A percentile compares a stretch with the other conserved stretches of the same genome.
Conservation (phyloP, 2,888 invertebrate genomes). For the Deilephila elpenor region DNA sequence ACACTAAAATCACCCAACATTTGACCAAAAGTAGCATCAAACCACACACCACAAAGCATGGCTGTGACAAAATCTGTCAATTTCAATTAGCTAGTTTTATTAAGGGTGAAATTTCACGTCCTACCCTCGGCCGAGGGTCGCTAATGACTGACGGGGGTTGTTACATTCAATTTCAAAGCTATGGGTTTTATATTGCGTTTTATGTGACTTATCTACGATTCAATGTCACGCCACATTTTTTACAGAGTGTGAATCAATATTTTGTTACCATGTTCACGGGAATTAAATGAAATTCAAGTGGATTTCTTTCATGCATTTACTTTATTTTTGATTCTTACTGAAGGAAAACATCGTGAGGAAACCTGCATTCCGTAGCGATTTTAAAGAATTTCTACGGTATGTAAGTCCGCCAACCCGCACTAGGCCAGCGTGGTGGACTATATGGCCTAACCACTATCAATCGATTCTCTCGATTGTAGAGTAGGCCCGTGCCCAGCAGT, state of each 20-base stretch:
- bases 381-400: too few relatives aligned
- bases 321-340: too few relatives aligned
- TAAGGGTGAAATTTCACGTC: slow-evolving; percentile 34
- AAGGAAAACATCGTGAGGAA: too few relatives aligned
- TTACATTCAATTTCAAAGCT: slow-evolving; percentile 24
- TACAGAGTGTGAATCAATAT: not conserved
- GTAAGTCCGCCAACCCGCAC: too few relatives aligned
- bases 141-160: slow-evolving; percentile 27
- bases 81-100: slow-evolving; percentile 43
- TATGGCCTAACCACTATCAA: too few relatives aligned
- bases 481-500: too few relatives aligned
- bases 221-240: not conserved
- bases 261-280: too few relatives aligned
- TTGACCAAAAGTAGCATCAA: not conserved
- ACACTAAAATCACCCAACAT: not conserved
- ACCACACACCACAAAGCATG: not conserved
- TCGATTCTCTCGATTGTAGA: too few relatives aligned
- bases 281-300: too few relatives aligned
- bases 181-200: slow-evolving; percentile 2
- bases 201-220: not conserved
- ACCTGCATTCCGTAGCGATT: too few relatives aligned
- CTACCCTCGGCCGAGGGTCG: slow-evolving; percentile 4
- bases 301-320: too few relatives aligned
- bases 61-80: slow-evolving; percentile 33
- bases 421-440: too few relatives aligned